Evolutionary conservation across 2,113 vertebrate species (phyloP).

Genomic region (Strix aluco): DNA sequence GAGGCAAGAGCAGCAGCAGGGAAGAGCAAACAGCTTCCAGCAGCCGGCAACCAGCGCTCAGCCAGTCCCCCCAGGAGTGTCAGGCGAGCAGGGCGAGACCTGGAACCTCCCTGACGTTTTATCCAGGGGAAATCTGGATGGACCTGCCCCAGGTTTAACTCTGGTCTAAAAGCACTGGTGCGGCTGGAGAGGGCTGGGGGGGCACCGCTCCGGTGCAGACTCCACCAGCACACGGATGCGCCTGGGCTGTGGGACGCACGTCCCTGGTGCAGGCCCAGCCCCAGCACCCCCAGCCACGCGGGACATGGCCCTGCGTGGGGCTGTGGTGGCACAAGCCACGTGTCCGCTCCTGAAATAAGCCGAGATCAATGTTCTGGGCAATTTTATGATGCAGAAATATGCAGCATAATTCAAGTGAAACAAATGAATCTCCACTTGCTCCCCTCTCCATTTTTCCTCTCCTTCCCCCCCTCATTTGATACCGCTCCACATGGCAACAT

Average conservation of each 20-base stretch:
- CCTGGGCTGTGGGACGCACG: rapidly evolving
- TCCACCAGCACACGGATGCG: rapidly evolving
- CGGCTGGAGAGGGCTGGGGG: rapidly evolving
- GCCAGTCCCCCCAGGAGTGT: neutral
- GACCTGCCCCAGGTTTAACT: neutral
- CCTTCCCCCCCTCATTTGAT: neutral
- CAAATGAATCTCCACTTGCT: neutral
- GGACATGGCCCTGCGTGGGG: rapidly evolving
- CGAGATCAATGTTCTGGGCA: neutral
- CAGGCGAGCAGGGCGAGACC: neutral
- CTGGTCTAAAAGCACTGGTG: neutral
- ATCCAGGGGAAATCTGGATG: neutral
- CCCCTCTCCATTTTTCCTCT: neutral
- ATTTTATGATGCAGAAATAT: neutral
- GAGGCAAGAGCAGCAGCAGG: neutral
- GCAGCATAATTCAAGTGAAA: neutral
- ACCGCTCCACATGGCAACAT: conserved; percentile 7
- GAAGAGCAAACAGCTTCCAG: neutral
- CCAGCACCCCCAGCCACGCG: rapidly evolving
- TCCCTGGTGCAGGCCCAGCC: too few species aligned
- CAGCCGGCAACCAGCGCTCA: neutral
- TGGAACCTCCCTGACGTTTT: neutral
- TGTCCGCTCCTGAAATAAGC: neutral
- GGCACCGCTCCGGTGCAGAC: too few species aligned
- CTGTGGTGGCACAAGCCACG: neutral